Evolutionary conservation across 2,113 vertebrate species (phyloP).

Genomic region (Festucalex cinctus): DNA sequence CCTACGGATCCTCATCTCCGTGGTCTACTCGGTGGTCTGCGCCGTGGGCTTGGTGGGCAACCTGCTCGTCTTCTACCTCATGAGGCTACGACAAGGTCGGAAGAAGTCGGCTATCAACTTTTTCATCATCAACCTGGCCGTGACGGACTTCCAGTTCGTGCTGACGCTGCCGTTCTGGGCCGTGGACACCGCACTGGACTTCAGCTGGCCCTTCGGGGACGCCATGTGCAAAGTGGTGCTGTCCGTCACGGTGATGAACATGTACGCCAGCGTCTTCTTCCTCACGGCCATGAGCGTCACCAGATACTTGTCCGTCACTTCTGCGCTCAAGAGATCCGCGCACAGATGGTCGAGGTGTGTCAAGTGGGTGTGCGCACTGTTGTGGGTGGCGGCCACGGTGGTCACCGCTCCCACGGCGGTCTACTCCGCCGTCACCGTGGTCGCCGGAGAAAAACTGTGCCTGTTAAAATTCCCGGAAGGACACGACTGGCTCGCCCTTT

Average conservation of each 20-base stretch:
- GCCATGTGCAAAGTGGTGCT: slow-evolving; percentile 76
- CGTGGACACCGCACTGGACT: slow-evolving; percentile 73
- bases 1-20: slow-evolving; percentile 67
- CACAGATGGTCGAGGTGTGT: slow-evolving; percentile 47
- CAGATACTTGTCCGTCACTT: slow-evolving; percentile 67
- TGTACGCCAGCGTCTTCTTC: slow-evolving; percentile 77
- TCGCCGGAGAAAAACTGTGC: slow-evolving; percentile 70
- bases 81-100: slow-evolving; percentile 63
- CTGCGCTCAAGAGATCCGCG: slow-evolving; percentile 53
- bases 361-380: slow-evolving; percentile 64
- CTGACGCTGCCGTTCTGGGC: slow-evolving; percentile 77
- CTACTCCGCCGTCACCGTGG: slow-evolving; percentile 64
- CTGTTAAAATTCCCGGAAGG: slow-evolving; percentile 71
- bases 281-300: slow-evolving; percentile 77
- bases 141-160: slow-evolving; percentile 77
- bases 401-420: slow-evolving; percentile 68
- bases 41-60: slow-evolving; percentile 70
- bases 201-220: slow-evolving; percentile 77
- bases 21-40: slow-evolving; percentile 74
- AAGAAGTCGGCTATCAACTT: slow-evolving; percentile 69
- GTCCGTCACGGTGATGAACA: slow-evolving; percentile 75
- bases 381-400: slow-evolving; percentile 63
- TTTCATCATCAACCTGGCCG: slow-evolving; percentile 74
- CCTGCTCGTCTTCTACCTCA: slow-evolving; percentile 71
- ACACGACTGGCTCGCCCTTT: slow-evolving; percentile 70